phyloP scores from a whole-genome alignment of 2,888 invertebrate genomes.

The Clistopyga incitator region DNA sequence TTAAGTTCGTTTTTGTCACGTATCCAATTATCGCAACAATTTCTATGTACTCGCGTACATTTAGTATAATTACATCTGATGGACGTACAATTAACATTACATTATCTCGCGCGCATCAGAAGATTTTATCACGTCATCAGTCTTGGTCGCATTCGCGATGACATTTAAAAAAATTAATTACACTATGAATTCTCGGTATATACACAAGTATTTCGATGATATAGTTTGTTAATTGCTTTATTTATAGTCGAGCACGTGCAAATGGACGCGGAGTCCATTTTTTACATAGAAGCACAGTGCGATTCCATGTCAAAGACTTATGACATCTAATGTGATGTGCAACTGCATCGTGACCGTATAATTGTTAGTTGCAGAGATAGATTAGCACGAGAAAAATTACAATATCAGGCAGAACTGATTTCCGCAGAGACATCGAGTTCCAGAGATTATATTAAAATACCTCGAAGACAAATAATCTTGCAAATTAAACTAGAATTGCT shows the following conservation, averaged over 20 bases:
- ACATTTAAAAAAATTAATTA: neutral
- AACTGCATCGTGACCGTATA: neutral
- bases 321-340: neutral
- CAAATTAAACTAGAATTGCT: too few species aligned
- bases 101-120: neutral
- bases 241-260: neutral
- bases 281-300: neutral
- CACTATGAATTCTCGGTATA: neutral
- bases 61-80: neutral
- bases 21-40: neutral
- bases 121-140: neutral
- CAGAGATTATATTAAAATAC: neutral
- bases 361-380: neutral
- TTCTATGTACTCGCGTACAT: neutral
- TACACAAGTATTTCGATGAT: neutral
- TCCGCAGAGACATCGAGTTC: neutral
- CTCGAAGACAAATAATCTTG: neutral
- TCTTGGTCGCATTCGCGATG: neutral
- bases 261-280: neutral
- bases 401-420: neutral
- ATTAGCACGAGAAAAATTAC: neutral
- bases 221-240: conserved; percentile 4
- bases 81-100: neutral
- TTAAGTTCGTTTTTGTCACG: neutral
- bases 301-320: neutral